Conservation (phyloP, 1,140 invertebrate genomes). For the Lithobius niger region DNA sequence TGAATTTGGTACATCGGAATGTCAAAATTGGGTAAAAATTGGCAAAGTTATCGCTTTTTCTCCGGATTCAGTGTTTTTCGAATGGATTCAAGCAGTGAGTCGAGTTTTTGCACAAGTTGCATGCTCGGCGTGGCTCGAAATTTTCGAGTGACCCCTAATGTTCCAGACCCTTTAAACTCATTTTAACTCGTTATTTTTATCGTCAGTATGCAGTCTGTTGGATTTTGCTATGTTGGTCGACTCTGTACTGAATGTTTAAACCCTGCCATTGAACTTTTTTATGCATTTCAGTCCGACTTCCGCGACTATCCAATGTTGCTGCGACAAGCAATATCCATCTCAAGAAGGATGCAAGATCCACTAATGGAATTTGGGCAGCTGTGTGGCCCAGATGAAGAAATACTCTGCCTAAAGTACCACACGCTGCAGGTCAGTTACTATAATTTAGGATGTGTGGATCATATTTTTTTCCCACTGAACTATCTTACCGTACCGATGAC, state of each 20-base stretch:
- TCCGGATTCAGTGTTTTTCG: too few species aligned
- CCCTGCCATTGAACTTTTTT: slow-evolving; percentile 6
- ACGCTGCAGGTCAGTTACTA: slow-evolving; percentile 47
- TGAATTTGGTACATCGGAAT: too few species aligned
- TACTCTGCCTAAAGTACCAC: slow-evolving; percentile 85
- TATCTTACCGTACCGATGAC: neutral
- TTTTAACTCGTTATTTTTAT: too few species aligned
- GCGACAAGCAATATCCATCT: slow-evolving; percentile 82
- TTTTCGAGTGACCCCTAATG: too few species aligned
- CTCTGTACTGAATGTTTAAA: too few species aligned
- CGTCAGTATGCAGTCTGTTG: too few species aligned
- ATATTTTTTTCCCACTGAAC: slow-evolving; percentile 13
- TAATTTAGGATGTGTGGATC: neutral
- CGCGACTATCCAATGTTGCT: slow-evolving; percentile 77
- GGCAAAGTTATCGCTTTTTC: too few species aligned
- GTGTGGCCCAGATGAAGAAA: slow-evolving; percentile 89
- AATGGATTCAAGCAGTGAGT: too few species aligned
- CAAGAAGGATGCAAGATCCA: slow-evolving; percentile 85
- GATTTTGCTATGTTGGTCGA: too few species aligned
- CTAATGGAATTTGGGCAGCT: slow-evolving; percentile 90
- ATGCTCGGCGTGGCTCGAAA: too few species aligned
- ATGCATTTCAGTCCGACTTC: slow-evolving; percentile 53
- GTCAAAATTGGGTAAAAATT: too few species aligned
- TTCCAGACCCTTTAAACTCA: neutral
- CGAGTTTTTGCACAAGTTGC: too few species aligned